Conservation (phyloP, 2,113 vertebrate genomes). For the Neolamprologus tretocephalus region DNA sequence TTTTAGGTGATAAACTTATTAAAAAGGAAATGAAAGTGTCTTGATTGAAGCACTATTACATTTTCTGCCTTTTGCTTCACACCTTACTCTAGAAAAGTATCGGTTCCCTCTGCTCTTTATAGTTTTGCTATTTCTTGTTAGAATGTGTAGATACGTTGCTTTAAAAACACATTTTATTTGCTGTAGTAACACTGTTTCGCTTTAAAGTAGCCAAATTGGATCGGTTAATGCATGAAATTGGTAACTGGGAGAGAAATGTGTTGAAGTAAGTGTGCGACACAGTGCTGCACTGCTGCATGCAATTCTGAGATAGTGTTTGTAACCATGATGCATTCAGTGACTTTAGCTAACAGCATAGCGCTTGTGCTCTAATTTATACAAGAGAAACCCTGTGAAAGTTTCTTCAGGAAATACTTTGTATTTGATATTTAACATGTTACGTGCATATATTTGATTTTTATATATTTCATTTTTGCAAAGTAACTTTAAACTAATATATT, state of each 20-base stretch:
- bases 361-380: background rate
- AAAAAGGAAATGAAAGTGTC: background rate
- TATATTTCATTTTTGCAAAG: background rate
- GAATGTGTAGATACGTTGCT: background rate
- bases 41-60: background rate
- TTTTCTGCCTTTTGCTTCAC: background rate
- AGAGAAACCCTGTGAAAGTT: background rate
- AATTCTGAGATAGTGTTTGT: background rate
- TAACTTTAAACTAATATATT: background rate
- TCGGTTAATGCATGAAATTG: background rate
- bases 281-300: background rate
- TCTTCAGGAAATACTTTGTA: background rate
- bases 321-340: background rate
- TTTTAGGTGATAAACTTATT: background rate
- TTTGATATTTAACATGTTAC: background rate
- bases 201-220: background rate
- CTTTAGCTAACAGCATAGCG: background rate
- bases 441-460: background rate
- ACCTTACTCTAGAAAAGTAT: background rate
- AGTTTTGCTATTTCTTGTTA: background rate
- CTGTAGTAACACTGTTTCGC: background rate
- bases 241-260: background rate
- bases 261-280: background rate
- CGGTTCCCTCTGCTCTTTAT: background rate
- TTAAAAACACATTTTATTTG: background rate